Conservation (phyloP, 2,113 vertebrate genomes). For the Uria lomvia region DNA sequence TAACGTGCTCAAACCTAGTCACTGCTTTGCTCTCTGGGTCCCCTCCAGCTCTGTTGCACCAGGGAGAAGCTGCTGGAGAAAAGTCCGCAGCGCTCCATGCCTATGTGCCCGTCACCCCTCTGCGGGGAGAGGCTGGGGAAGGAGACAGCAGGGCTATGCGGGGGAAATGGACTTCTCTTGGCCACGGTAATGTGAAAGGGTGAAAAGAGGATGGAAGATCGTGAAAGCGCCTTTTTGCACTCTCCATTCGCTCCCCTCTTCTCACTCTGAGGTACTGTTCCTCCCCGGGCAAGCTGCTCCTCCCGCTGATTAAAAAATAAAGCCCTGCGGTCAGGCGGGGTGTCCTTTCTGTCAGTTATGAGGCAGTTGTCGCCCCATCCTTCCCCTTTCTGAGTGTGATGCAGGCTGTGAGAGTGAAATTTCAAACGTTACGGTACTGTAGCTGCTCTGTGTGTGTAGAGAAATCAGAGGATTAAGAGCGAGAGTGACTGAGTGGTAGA, state of each 20-base stretch:
- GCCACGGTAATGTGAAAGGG: accelerated
- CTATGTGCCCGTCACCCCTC: background rate
- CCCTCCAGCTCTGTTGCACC: background rate
- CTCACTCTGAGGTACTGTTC: background rate
- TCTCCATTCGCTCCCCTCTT: background rate
- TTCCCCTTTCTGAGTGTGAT: background rate
- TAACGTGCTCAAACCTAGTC: background rate
- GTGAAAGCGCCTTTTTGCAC: background rate
- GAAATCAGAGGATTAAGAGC: background rate
- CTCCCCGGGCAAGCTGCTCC: background rate
- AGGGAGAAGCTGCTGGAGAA: background rate
- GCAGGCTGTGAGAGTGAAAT: background rate
- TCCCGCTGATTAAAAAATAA: background rate
- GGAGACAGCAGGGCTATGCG: background rate
- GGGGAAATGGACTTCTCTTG: background rate
- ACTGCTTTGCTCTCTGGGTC: background rate
- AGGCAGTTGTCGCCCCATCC: background rate
- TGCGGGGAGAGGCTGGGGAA: background rate
- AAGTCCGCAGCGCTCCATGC: background rate
- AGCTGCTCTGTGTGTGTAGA: background rate
- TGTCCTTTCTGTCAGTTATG: background rate
- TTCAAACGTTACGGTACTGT: background rate
- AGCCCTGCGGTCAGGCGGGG: background rate
- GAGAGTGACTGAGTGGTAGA: background rate
- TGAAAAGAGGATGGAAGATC: background rate